Base-by-base conservation (phyloP, 1,140 invertebrate species). In the Achroia grisella region DNA sequence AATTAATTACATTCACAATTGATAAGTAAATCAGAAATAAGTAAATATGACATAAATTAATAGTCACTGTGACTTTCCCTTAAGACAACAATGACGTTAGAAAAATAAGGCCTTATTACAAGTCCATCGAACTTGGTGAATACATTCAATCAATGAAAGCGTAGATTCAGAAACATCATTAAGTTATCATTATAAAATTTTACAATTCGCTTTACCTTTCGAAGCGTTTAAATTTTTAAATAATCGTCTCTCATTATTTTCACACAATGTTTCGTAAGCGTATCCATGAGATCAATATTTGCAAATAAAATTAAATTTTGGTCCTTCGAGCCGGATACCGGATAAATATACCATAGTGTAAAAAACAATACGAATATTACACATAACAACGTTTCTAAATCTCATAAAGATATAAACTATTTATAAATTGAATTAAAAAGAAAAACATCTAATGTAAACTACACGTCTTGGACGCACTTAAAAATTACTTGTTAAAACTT, bases 381-480 rank as follows among this genome's bases (percentile, higher is more conserved):
- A 52, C 45, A 44, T 42, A 48, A 53, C 30, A 55, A 55, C 30
- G 35, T 53, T 52, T 57, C 33, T 44, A 44, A 56, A 59, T 52
- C 45, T 58, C 44, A 42, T 14, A 48, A 34, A 29, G 45, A 35
- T n/a, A n/a, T n/a, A 42, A 29, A 28, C 35, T 39, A 43, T 17
- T 48, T 43, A 36, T 44, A 54, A 56, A 58, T 44, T 34, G 11
- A 46, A 55, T 37, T 43, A 29, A 48, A 47, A 31, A 56, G 33
- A 43, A 45, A 41, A 46, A 44, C 37, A 49, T 47, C 53, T 52
- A 52, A 23, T 17, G 39, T 44, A 50, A 8, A 34, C 31, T 51
- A 58, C 35, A 41, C 70, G 69, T 75, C 71, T 75, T 65, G 51
- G 68, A 74, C 68, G 66, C 51, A 59, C 45, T 64, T 70, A 56